phyloP scores from a whole-genome alignment of 2,888 invertebrate genomes.

The Chrysodeixis includens region DNA sequence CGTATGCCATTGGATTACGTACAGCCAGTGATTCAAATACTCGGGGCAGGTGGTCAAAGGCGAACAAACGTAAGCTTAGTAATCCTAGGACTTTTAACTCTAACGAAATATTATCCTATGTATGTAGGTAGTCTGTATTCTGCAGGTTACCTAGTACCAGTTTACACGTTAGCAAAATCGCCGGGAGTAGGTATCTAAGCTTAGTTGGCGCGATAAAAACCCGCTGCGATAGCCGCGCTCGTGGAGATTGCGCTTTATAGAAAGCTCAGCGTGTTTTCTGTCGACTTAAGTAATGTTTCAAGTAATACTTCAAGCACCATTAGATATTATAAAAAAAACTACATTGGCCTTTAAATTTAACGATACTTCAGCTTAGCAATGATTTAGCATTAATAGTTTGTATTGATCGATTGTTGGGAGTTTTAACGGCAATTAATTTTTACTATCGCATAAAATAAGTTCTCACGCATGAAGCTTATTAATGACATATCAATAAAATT shows the following conservation, averaged over 20 bases:
- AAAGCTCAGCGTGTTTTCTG: neutral
- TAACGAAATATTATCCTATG: neutral
- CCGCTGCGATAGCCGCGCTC: neutral
- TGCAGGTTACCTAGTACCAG: neutral
- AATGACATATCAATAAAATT: neutral
- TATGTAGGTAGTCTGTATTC: neutral
- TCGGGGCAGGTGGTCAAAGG: too few relatives aligned
- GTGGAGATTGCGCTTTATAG: neutral
- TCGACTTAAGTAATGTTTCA: conserved; percentile 3
- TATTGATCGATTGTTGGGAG: conserved; percentile 20
- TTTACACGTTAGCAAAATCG: neutral
- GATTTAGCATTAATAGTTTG: neutral
- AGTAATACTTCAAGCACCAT: conserved; percentile 7
- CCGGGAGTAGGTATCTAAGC: neutral
- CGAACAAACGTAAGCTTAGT: too few relatives aligned
- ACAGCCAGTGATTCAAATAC: too few relatives aligned
- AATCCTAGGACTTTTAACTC: too few relatives aligned
- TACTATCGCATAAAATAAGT: conserved; percentile 6
- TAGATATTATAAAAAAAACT: neutral
- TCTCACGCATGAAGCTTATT: conserved; percentile 9
- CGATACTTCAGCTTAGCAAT: neutral
- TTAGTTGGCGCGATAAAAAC: neutral
- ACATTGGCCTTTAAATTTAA: neutral
- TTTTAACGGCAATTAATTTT: conserved; percentile 46
- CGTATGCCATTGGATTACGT: too few relatives aligned